Conservation (phyloP, 2,797 vertebrate species). For the Monodelphis domestica region DNA sequence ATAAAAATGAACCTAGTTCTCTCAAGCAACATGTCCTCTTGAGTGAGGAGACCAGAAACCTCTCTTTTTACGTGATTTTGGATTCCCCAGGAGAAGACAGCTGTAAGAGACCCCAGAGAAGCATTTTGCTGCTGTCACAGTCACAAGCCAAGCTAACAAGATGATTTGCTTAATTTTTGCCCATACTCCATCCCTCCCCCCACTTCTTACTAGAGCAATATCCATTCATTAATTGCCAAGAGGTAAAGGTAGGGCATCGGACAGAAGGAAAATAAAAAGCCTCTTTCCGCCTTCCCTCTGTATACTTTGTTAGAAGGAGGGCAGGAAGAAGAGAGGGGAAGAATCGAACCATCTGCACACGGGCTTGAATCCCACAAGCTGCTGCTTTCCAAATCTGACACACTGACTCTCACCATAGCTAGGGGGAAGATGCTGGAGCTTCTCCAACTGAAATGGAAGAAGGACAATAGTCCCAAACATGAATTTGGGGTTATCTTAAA, state of each 20-base stretch:
- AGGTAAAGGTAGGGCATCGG: not conserved
- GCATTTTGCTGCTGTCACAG: not conserved
- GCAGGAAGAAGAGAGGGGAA: not conserved
- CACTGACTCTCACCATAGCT: not conserved
- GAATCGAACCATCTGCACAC: not conserved
- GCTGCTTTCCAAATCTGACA: not conserved
- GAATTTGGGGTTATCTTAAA: not conserved
- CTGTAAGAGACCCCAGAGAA: not conserved
- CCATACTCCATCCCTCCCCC: not conserved
- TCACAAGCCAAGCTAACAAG: not conserved
- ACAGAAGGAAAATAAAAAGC: conserved; percentile 7
- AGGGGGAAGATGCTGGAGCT: conserved; percentile 2
- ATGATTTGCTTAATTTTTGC: not conserved
- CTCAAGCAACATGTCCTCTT: not conserved
- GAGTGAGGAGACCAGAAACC: not conserved
- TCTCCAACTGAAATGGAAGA: not conserved
- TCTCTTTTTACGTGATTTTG: not conserved
- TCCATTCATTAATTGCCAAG: conserved; percentile 20
- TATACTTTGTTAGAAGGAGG: not conserved
- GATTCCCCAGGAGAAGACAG: not conserved
- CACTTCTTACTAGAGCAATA: not conserved
- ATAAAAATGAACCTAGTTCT: not conserved
- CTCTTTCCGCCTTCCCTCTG: not conserved
- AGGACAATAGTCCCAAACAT: not conserved
- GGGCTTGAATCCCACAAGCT: conserved; percentile 4